These are phyloP conservation scores for Diacarnus erythraeanus DNA, from an alignment of 37 sponge, comb jelly and placozoan species.

Conservation along the genomic window DNA sequence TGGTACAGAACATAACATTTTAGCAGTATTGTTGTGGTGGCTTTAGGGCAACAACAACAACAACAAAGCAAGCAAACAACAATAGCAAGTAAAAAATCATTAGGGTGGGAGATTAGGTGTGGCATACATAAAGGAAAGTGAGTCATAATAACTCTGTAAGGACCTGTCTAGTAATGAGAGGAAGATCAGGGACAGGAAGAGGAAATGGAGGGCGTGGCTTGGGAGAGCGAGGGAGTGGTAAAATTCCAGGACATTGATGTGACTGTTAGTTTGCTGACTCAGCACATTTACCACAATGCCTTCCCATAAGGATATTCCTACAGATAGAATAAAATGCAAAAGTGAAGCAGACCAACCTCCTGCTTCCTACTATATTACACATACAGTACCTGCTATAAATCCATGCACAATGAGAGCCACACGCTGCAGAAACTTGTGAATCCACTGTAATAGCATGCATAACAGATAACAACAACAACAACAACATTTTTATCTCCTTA, in stretches of 20 bases:
- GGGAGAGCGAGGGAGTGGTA: conserved; percentile 59
- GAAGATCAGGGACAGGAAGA: conserved; percentile 38
- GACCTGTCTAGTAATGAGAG: conserved; percentile 62
- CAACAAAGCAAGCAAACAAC: no score
- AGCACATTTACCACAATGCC: conserved; percentile 43
- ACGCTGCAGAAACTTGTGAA: conserved; percentile 22
- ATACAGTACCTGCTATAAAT: conserved; percentile 44
- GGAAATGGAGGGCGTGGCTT: conserved; percentile 46
- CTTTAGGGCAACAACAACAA: no score
- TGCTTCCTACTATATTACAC: neutral
- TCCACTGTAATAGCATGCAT: neutral
- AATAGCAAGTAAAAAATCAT: no score
- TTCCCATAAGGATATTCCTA: conserved; percentile 73
- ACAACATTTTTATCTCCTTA: no score
- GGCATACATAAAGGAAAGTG: no score
- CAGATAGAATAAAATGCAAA: no score
- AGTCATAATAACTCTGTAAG: neutral
- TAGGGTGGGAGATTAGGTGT: no score
- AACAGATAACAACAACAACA: no score
- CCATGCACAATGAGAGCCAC: conserved; percentile 43
- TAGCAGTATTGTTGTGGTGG: no score
- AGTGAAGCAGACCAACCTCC: no score
- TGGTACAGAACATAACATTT: no score
- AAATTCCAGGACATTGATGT: conserved; percentile 51
- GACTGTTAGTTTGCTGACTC: conserved; percentile 12